These are phyloP conservation scores for Oligia latruncula DNA, from an alignment of 2,888 invertebrate species.

Conservation along the genomic window DNA sequence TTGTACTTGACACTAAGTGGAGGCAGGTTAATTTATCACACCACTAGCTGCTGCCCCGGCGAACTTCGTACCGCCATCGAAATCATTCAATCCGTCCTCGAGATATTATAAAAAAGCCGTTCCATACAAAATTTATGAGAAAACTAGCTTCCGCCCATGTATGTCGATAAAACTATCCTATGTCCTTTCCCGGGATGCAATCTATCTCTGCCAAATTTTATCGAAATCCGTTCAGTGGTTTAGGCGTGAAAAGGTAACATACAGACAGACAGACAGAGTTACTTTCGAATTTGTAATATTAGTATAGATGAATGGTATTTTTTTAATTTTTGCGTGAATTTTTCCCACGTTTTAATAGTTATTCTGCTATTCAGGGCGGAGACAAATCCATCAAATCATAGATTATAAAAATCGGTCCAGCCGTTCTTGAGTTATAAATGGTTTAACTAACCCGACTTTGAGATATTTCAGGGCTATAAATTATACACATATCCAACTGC, in stretches of 20 bases:
- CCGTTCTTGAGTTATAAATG: not conserved
- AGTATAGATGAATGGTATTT: not conserved
- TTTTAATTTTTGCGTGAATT: not conserved
- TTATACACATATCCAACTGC: not conserved
- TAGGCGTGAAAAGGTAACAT: no score
- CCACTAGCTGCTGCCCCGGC: not conserved
- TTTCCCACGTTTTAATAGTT: not conserved
- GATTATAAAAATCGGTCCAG: not conserved
- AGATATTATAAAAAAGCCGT: not conserved
- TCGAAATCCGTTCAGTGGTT: no score
- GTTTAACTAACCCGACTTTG: not conserved
- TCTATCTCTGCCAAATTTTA: no score
- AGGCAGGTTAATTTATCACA: not conserved
- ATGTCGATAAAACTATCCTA: no score
- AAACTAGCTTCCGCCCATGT: no score
- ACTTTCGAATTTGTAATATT: no score
- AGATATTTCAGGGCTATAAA: not conserved
- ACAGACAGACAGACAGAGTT: no score
- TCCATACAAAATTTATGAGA: not conserved
- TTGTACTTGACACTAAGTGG: not conserved
- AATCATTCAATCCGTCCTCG: not conserved
- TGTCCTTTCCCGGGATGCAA: no score
- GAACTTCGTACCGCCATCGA: not conserved
- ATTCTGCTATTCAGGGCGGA: not conserved
- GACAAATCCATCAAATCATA: not conserved